Conservation (phyloP, 2,797 vertebrate species). For the Darevskia mixta region DNA sequence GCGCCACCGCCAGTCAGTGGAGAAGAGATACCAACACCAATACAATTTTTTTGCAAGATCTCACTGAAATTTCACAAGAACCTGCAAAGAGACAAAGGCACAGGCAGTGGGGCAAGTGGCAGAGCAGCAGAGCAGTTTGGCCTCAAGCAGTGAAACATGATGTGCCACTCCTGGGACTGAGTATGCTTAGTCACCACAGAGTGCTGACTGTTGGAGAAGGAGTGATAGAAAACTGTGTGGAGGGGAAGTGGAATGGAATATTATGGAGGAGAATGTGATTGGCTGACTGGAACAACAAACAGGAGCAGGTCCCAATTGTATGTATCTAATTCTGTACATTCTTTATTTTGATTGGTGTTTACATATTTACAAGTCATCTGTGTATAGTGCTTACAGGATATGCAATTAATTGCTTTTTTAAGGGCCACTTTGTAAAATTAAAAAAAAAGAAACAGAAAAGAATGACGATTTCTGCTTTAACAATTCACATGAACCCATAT, state of each 20-base stretch:
- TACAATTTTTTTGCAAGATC: too few species aligned
- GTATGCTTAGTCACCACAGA: too few species aligned
- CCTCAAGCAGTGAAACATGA: too few species aligned
- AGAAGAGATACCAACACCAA: too few species aligned
- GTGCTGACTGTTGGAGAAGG: neutral
- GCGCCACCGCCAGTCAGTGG: too few species aligned
- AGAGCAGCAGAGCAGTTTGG: too few species aligned
- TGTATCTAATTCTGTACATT: slow-evolving; percentile 33
- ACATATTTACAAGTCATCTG: slow-evolving; percentile 22
- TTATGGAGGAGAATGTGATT: neutral
- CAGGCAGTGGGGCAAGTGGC: too few species aligned
- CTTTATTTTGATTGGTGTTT: slow-evolving; percentile 55
- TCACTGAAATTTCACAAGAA: too few species aligned
- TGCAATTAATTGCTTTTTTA: slow-evolving; percentile 40
- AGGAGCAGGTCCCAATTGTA: neutral
- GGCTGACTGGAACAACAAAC: neutral
- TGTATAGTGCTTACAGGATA: slow-evolving; percentile 48
- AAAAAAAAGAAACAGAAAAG: too few species aligned
- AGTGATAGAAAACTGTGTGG: neutral
- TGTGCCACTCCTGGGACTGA: too few species aligned
- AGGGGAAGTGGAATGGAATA: neutral
- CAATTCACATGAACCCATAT: slow-evolving; percentile 66
- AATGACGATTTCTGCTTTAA: slow-evolving; percentile 37
- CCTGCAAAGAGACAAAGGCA: too few species aligned
- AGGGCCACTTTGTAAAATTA: neutral